Evolutionary conservation across 2,888 invertebrate genomes (phyloP), one percentile per base, ranked within the genome.

Genomic region (Metellina segmentata): DNA sequence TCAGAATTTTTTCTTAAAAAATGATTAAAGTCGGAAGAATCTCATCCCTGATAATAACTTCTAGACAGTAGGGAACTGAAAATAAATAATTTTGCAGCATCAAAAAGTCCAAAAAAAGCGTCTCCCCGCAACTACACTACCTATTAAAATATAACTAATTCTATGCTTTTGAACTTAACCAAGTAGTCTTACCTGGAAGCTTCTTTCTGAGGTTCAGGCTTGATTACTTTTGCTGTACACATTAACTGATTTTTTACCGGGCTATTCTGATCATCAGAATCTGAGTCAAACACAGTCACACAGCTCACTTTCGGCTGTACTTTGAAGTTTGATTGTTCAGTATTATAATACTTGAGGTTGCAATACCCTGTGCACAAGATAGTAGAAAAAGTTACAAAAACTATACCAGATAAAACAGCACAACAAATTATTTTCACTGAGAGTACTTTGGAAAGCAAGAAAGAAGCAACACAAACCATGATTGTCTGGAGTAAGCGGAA

Each of bases 241-340:
- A 85, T 88, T 71, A 85, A 85, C 7, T 93, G 93, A 6, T 92
- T 85, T 81, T 93, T 92, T 8, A 92, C 88, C n/a, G 94, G 94
- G 77, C 93, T 93, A 49, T 88, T 90, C 51, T 93, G 93, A 34
- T 93, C 93, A 78, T 95, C 94, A 34, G 94, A 93, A 81, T 94
- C 94, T 4, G 94, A 94, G 94, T 97, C 97, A 93, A 96, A 96
- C 90, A 97, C 97, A 93, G 97, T 97, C 90, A 97, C 97, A 95
- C 97, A 97, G 94, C 97, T 97, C 94, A 97, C 88, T 81, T 89
- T 92, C 11, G 61, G 88, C 16, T 92, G 91, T n/a, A 53, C 51
- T 85, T 92, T 92, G 70, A 69, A 75, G 61, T 71, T 74, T 11
- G 78, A 72, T 19, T 70, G 79, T 52, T 87, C 87, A 11, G 53